A percentile compares a stretch with the other conserved stretches of the same genome.
Conservation (phyloP, 2,888 invertebrate species). For the Epistrophe eligans region DNA sequence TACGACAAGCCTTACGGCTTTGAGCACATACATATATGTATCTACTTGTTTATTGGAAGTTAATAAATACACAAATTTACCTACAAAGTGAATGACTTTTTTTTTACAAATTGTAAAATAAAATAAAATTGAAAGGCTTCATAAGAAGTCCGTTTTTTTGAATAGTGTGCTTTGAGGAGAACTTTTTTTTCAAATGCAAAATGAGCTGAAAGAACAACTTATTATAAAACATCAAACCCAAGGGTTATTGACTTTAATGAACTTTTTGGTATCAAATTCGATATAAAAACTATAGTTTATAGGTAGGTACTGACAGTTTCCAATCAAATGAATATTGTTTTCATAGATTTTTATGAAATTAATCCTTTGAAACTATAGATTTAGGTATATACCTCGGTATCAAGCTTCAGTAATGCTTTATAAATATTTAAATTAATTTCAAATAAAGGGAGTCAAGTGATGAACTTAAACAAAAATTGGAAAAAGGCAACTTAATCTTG, state of each 20-base stretch:
- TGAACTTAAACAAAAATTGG: no score
- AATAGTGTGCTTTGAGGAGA: background rate
- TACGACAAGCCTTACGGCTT: background rate
- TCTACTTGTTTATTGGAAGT: conserved; percentile 21
- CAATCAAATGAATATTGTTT: no score
- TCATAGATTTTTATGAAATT: no score
- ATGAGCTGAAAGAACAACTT: background rate
- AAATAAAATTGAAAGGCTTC: background rate
- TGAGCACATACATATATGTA: no score
- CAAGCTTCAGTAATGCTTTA: no score
- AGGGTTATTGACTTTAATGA: background rate
- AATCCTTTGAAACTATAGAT: no score
- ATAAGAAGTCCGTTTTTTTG: background rate
- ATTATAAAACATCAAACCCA: background rate
- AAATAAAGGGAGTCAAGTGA: no score
- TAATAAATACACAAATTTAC: conserved; percentile 30
- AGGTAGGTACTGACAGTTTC: background rate
- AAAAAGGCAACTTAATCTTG: no score
- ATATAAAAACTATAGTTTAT: background rate
- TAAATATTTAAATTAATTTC: no score
- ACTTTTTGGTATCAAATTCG: background rate
- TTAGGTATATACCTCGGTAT: no score
- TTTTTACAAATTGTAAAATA: background rate
- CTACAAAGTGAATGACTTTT: conserved; percentile 59
- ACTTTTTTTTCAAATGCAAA: background rate